A percentile compares a stretch with the other conserved stretches of the same genome.
These are phyloP conservation scores for Dryomyza anilis DNA, from an alignment of 2,888 invertebrate species.

Conservation along the genomic window DNA sequence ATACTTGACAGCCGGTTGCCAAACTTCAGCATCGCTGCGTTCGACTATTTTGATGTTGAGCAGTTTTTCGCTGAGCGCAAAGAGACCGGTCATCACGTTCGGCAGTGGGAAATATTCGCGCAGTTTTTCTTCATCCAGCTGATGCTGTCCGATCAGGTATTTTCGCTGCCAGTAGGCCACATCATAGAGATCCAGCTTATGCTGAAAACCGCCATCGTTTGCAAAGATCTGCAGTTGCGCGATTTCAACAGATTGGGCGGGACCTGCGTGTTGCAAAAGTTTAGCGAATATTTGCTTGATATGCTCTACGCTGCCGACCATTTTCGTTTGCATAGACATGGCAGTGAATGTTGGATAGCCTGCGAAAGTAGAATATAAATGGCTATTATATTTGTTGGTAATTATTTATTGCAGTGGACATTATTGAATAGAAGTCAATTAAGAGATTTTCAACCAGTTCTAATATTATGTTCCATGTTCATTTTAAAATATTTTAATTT, in stretches of 20 bases:
- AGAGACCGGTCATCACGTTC: conserved; percentile 78
- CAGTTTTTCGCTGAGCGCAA: conserved; percentile 74
- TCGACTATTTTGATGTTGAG: conserved; percentile 80
- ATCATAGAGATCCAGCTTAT: conserved; percentile 79
- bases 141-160: conserved; percentile 70
- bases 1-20: conserved; percentile 86
- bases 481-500: too few species aligned
- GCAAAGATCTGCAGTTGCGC: conserved; percentile 75
- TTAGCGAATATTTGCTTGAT: conserved; percentile 73
- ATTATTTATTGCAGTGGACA: too few species aligned
- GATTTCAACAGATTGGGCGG: conserved; percentile 78
- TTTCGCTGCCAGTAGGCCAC: conserved; percentile 85
- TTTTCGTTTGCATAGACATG: conserved; percentile 92
- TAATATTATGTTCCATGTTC: too few species aligned
- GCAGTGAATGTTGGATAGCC: conserved; percentile 79
- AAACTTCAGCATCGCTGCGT: conserved; percentile 68
- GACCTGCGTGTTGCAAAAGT: conserved; percentile 71
- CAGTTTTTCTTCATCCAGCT: conserved; percentile 73
- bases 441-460: too few species aligned
- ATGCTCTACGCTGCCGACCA: conserved; percentile 82
- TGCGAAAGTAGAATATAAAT: background rate
- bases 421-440: too few species aligned
- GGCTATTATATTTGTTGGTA: too few species aligned
- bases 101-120: conserved; percentile 83
- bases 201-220: conserved; percentile 71